Base-by-base conservation (phyloP, 2,888 invertebrate genomes). In the Synergus itoensis region DNA sequence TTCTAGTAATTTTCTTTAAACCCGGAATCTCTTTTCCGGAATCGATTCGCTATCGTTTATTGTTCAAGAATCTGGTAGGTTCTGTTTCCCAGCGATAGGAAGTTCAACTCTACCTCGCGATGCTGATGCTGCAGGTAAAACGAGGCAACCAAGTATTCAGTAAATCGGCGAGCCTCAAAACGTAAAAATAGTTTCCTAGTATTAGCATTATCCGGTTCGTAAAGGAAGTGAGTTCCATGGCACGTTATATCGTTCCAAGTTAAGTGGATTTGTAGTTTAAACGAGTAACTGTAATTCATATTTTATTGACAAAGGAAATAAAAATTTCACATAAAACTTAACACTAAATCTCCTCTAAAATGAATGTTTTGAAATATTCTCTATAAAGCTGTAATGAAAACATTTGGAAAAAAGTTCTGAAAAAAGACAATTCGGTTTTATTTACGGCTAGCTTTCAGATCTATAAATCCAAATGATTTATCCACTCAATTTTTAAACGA, bases 101-200 rank as follows among this genome's bases (percentile, higher is more conserved):
- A 83, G 64, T 28, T 63, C 76, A 77, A 76, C 75, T 48, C 8
- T 73, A 79, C 77, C 79, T 81, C 77, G 16, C 78, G 79, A 78
- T 62, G 28, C 28, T 62, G 78, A 79, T 62, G 62, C 62, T 62
- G 14, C 18, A 62, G 28, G 62, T 28, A 62, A 62, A 21, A 28
- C 60, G 76, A 77, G 77, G 53, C 53, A 67, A 77, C 48, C 65
- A 48, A 77, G 81, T 78, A 60, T 67, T 76, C 80, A 76, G 45
- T 65, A 63, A 57, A 80, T 80, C 80, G 81, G 57, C 41, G 75
- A 75, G 76, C 65, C 78, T 78, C 79, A 81, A 82, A 83, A 73
- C 78, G 78, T 73, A 81, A 81, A 81, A 87, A 86, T 85, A 88
- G 83, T 85, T 88, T 88, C 88, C 85, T 86, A 87, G 83, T 83